Conservation (phyloP, 2,888 invertebrate genomes). For the Tachina grossa region DNA sequence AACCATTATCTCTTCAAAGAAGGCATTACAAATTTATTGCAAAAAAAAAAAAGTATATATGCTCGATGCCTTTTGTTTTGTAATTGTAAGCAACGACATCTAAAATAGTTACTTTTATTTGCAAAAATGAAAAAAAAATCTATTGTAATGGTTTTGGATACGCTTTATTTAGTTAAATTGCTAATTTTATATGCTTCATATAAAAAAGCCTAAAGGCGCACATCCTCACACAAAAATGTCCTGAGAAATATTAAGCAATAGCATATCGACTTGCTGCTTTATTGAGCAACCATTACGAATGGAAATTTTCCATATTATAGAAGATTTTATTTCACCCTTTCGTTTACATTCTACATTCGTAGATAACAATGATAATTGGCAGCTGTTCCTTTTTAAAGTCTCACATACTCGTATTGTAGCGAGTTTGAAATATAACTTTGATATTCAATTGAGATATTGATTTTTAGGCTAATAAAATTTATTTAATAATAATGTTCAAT, state of each 20-base stretch:
- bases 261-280: constrained; percentile 24
- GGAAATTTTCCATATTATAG: constrained; percentile 43
- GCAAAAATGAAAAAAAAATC: constrained; percentile 3
- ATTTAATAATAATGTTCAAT: too few species aligned
- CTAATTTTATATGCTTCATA: constrained; percentile 65
- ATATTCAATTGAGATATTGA: constrained; percentile 13
- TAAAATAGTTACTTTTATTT: constrained; percentile 1
- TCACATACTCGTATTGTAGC: neutral
- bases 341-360: neutral
- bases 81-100: neutral
- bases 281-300: constrained; percentile 68
- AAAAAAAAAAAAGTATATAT: constrained; percentile 21
- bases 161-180: constrained; percentile 68
- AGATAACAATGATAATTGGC: constrained; percentile 69
- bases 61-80: constrained; percentile 28
- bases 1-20: constrained; percentile 60
- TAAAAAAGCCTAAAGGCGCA: constrained; percentile 33
- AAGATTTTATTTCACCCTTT: constrained; percentile 61
- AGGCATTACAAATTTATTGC: constrained; percentile 72
- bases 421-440: constrained; percentile 6
- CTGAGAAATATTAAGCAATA: constrained; percentile 29
- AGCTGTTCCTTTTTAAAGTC: constrained; percentile 71
- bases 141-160: constrained; percentile 68
- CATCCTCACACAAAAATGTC: neutral
- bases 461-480: too few species aligned